Conservation (phyloP, 1,140 invertebrate genomes). For the Pogonomyrmex californicus region DNA sequence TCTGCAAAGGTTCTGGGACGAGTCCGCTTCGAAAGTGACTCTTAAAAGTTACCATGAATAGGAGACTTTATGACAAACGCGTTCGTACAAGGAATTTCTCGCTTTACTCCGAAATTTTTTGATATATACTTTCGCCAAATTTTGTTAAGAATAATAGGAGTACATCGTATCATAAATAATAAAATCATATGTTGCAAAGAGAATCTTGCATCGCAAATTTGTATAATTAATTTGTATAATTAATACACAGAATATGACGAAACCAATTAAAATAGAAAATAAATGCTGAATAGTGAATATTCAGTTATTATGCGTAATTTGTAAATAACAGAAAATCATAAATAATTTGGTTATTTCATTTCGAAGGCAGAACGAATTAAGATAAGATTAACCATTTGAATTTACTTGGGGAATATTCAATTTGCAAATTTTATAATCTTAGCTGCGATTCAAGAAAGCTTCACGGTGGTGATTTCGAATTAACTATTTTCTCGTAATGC, state of each 20-base stretch:
- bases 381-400: not conserved
- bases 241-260: not conserved
- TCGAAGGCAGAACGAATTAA: conserved; percentile 21
- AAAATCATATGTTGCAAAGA: not conserved
- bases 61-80: conserved; percentile 50
- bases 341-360: conserved; percentile 19
- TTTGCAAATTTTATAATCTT: conserved; percentile 19
- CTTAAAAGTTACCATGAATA: conserved; percentile 53
- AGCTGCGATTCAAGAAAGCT: not conserved
- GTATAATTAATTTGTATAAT: not conserved
- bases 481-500: conserved; percentile 43
- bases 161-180: not conserved
- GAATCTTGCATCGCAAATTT: too few relatives aligned
- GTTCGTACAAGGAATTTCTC: conserved; percentile 10
- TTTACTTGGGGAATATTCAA: conserved; percentile 40
- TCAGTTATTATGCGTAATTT: not conserved
- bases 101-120: conserved; percentile 6
- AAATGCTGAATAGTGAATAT: not conserved
- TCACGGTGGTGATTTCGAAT: conserved; percentile 36
- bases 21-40: conserved; percentile 36
- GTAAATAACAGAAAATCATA: not conserved
- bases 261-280: not conserved
- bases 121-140: conserved; percentile 14
- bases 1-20: conserved; percentile 18
- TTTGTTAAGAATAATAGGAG: not conserved